Evolutionary conservation across 2,113 vertebrate genomes (phyloP).

Genomic region (Reinhardtius hippoglossoides): DNA sequence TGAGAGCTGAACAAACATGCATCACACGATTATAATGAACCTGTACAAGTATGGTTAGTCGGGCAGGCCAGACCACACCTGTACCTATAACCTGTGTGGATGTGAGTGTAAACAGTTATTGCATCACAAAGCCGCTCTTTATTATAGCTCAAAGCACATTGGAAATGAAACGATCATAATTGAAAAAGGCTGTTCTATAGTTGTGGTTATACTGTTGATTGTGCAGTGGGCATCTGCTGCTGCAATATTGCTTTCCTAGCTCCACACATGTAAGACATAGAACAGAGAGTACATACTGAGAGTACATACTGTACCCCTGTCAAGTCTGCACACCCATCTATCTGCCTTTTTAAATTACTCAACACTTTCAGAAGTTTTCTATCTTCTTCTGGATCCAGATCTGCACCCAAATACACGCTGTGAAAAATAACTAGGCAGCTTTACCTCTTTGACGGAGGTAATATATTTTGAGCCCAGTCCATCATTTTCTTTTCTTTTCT

Average conservation of each 20-base stretch:
- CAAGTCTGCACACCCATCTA: not conserved
- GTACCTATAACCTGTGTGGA: conserved; percentile 11
- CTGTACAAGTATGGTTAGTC: conserved; percentile 20
- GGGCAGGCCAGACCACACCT: not conserved
- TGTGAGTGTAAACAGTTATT: conserved; percentile 7
- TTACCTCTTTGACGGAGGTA: not conserved
- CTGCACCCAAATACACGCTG: not conserved
- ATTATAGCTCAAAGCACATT: not conserved
- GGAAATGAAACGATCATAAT: conserved; percentile 23
- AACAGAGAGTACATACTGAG: not conserved
- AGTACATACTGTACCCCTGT: not conserved
- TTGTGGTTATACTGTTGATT: not conserved
- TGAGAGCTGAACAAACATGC: conserved; percentile 52
- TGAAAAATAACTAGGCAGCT: not conserved
- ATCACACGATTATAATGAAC: conserved; percentile 26
- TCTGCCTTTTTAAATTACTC: not conserved
- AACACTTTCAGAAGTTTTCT: not conserved
- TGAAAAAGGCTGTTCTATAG: conserved; percentile 1
- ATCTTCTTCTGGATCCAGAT: not conserved
- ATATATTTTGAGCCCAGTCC: not conserved
- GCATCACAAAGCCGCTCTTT: conserved; percentile 17
- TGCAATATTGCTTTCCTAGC: not conserved
- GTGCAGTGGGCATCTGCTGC: not conserved
- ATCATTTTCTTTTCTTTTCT: not conserved
- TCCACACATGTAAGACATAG: not conserved